phyloP scores from a whole-genome alignment of 2,888 invertebrate genomes.

The Rapana venosa region DNA sequence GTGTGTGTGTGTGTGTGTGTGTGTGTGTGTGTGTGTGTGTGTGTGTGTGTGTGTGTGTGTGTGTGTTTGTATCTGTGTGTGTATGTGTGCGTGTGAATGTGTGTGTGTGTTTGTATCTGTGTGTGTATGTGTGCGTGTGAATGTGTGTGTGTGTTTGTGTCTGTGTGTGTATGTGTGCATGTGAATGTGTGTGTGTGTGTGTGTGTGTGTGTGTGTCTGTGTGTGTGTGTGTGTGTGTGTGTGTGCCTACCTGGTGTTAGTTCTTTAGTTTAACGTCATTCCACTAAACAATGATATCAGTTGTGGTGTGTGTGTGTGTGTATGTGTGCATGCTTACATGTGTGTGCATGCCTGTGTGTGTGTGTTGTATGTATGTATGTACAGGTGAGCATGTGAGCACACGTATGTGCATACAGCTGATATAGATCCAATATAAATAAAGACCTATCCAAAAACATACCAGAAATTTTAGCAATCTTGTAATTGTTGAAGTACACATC shows the following conservation, averaged over 20 bases:
- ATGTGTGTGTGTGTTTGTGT: neutral
- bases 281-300: too few species aligned
- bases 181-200: neutral
- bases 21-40: constrained; percentile 7
- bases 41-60: neutral
- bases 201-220: neutral
- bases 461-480: neutral
- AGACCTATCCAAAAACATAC: neutral
- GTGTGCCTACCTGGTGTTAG: too few species aligned
- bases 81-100: neutral
- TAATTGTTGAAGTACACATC: neutral
- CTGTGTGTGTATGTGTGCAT: neutral
- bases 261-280: too few species aligned
- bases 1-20: neutral
- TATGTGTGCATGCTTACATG: neutral
- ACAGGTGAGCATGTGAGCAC: neutral
- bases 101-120: neutral
- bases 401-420: neutral
- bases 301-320: too few species aligned
- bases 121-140: constrained; percentile 8
- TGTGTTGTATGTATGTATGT: neutral
- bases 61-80: neutral
- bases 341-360: neutral
- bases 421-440: neutral
- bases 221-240: neutral